Evolutionary conservation across 2,888 invertebrate genomes (phyloP).

Genomic region (Andrena dorsata): DNA sequence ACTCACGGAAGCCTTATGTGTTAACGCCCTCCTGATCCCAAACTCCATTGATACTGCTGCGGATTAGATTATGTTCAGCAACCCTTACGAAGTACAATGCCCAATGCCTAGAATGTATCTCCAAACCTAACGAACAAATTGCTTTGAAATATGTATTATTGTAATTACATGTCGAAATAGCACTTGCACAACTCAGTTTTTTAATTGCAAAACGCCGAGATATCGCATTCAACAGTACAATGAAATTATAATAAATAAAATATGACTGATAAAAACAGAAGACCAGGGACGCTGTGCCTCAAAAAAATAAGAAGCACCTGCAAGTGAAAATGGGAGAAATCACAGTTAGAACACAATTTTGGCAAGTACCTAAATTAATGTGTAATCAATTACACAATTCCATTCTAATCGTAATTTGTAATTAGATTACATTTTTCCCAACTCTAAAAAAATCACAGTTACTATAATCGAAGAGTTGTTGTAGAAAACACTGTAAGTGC

Average conservation of each 20-base stretch:
- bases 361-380: too few relatives aligned
- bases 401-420: too few relatives aligned
- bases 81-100: constrained; percentile 45
- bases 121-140: constrained; percentile 28
- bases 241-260: background rate
- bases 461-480: too few relatives aligned
- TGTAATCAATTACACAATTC: too few relatives aligned
- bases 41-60: constrained; percentile 43
- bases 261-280: too few relatives aligned
- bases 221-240: background rate
- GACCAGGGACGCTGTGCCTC: too few relatives aligned
- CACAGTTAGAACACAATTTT: too few relatives aligned
- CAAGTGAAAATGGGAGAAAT: too few relatives aligned
- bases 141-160: constrained; percentile 31
- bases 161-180: constrained; percentile 8
- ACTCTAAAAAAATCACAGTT: too few relatives aligned
- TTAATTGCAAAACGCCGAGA: background rate
- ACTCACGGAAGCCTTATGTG: constrained; percentile 49
- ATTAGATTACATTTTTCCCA: too few relatives aligned
- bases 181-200: background rate
- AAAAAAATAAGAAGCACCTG: too few relatives aligned
- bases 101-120: constrained; percentile 7
- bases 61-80: constrained; percentile 51
- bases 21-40: constrained; percentile 53
- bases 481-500: too few relatives aligned